A percentile compares a stretch with the other conserved stretches of the same genome.
Evolutionary conservation across 1,140 invertebrate species (phyloP).

Genomic region (Conus ventricosus): DNA sequence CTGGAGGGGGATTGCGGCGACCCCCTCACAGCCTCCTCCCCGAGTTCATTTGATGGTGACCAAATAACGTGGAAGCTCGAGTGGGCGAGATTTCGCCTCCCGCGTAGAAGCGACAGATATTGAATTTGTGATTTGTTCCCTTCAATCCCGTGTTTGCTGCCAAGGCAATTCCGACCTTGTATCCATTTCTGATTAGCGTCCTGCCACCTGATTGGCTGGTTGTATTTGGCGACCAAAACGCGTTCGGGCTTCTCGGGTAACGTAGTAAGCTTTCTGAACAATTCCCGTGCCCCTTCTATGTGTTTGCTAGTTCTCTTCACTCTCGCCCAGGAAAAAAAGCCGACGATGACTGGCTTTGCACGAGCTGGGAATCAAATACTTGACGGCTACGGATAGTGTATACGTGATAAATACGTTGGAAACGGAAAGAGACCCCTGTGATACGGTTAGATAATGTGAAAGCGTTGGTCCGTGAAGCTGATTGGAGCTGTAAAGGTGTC

Average conservation of each 20-base stretch:
- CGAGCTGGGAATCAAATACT: background rate
- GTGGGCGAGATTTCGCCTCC: constrained; percentile 15
- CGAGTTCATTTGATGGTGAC: constrained; percentile 21
- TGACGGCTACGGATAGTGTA: background rate
- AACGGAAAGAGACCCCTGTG: background rate
- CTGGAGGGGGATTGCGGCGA: background rate
- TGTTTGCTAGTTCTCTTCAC: background rate
- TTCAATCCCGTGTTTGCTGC: background rate
- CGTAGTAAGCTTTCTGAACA: background rate
- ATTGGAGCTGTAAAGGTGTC: no score
- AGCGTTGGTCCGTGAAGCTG: background rate
- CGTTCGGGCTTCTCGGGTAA: background rate
- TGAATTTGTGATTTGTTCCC: constrained; percentile 25
- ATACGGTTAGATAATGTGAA: background rate
- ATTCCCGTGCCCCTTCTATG: background rate
- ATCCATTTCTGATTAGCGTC: background rate
- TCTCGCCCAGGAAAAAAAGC: background rate
- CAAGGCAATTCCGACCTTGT: background rate
- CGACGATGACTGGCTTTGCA: background rate
- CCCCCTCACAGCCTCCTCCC: background rate
- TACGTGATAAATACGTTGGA: background rate
- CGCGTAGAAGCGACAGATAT: constrained; percentile 23
- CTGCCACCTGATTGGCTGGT: background rate
- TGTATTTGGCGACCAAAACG: background rate
- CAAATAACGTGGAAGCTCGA: background rate